A percentile compares a stretch with the other conserved stretches of the same genome.
Evolutionary conservation across 1,140 invertebrate species (phyloP).

Genomic region (Sinella curviseta): DNA sequence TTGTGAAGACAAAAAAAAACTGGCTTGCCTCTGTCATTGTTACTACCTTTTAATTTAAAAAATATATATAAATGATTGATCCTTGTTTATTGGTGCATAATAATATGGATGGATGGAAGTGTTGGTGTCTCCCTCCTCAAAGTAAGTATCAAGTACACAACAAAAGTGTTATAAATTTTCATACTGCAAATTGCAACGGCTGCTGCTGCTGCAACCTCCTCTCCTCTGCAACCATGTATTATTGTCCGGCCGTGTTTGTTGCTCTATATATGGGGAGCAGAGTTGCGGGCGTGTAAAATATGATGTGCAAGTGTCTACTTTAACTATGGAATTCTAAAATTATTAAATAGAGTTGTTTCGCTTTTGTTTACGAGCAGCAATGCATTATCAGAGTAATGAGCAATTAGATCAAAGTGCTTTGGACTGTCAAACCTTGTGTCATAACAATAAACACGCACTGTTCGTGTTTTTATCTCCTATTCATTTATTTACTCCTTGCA

Average conservation of each 20-base stretch:
- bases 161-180: too few species aligned
- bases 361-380: background rate
- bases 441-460: background rate
- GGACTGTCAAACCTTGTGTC: constrained; percentile 2
- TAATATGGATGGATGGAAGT: too few species aligned
- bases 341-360: constrained; percentile 15
- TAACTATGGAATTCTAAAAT: background rate
- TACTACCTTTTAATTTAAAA: background rate
- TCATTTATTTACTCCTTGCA: background rate
- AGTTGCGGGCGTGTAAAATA: constrained; percentile 2
- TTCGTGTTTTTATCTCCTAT: background rate
- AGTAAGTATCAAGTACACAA: too few species aligned
- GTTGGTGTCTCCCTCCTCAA: too few species aligned
- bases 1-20: background rate
- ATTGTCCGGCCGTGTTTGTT: too few species aligned
- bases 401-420: constrained; percentile 13
- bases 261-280: background rate
- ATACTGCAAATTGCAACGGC: too few species aligned
- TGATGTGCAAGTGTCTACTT: too few species aligned
- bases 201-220: too few species aligned
- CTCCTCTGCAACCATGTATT: too few species aligned
- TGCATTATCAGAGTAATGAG: background rate
- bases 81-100: too few species aligned
- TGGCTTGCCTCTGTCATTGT: background rate
- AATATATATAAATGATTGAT: background rate